phyloP scores from a whole-genome alignment of 2,113 vertebrate species.

The Ameiurus melas region DNA sequence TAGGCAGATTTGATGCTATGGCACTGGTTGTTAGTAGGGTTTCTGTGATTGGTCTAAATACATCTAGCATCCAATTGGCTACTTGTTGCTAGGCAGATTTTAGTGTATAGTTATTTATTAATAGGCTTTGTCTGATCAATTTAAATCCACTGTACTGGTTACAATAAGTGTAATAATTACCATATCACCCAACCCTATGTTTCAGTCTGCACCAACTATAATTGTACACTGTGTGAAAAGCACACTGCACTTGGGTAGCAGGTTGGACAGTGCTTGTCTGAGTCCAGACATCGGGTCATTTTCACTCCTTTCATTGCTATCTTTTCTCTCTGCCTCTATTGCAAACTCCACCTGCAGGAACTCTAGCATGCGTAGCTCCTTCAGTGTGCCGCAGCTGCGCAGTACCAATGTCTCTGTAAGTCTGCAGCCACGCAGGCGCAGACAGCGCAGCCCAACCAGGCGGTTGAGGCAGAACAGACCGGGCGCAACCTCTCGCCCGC shows the following conservation, averaged over 20 bases:
- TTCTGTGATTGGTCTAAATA: neutral
- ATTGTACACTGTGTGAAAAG: conserved; percentile 71
- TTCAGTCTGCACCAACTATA: conserved; percentile 65
- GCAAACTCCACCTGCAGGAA: conserved; percentile 71
- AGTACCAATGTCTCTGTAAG: conserved; percentile 70
- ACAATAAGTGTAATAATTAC: neutral
- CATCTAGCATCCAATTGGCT: neutral
- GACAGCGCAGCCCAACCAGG: conserved; percentile 67
- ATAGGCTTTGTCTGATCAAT: neutral
- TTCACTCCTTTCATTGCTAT: conserved; percentile 38
- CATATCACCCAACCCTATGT: neutral
- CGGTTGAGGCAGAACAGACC: conserved; percentile 72
- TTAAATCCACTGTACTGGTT: neutral
- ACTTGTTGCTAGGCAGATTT: neutral
- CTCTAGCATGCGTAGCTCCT: conserved; percentile 66
- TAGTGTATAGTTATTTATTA: neutral
- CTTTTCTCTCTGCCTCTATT: conserved; percentile 50
- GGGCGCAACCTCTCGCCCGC: conserved; percentile 72
- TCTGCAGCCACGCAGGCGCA: conserved; percentile 69
- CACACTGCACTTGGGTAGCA: conserved; percentile 68
- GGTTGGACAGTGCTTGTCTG: conserved; percentile 63
- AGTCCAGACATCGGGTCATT: conserved; percentile 66
- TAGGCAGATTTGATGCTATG: neutral
- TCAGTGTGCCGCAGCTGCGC: conserved; percentile 69
- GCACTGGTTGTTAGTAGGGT: neutral